Base-by-base conservation (phyloP, 1,140 invertebrate genomes). In the Calosoma granatense region DNA sequence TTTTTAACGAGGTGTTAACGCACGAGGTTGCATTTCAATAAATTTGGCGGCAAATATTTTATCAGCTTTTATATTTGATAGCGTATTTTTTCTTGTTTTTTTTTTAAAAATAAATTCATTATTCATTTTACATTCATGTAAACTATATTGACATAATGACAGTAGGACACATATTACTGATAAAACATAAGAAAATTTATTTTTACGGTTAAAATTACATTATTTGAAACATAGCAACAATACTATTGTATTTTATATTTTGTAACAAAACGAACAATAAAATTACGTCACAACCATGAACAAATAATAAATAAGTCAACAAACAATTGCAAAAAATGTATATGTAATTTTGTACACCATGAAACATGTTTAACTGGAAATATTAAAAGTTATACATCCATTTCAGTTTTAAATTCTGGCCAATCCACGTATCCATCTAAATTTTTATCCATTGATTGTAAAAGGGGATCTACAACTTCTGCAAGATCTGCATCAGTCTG, bases 361-460 rank as follows among this genome's bases (percentile, higher is more conserved):
- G n/a, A n/a, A n/a, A n/a, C n/a, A n/a, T n/a, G n/a, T n/a, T n/a
- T n/a, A n/a, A n/a, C n/a, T n/a, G n/a, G n/a, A n/a, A n/a, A n/a
- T n/a, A n/a, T n/a, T n/a, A n/a, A n/a, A n/a, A n/a, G n/a, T n/a
- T n/a, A 36, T 36, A 54, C 43, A 60, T 76, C 69, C 23, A 74
- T 36, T 36, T 36, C 72, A 36, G 62, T 69, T 56, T 79, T 76
- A 65, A 83, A 90, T 71, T 90, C 87, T 1, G 77, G 66, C 68
- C 87, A 90, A 66, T 85, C 82, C 54, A 92, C 83, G 65, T 76
- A 90, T 1, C 89, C 89, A 69, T 92, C 88, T 19, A 79, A 75
- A 68, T 91, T 84, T n/a, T 72, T 71, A 67, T 92, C 89, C 65
- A 87, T 82, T 56, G 81, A 75, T 54, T 78, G 74, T 4, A 91